Percentiles rank a stretch among this genome's conserved stretches.
These are phyloP conservation scores for Hapalemur alaotrensis DNA, from an alignment of 2,797 vertebrate genomes.

Conservation along the genomic window DNA sequence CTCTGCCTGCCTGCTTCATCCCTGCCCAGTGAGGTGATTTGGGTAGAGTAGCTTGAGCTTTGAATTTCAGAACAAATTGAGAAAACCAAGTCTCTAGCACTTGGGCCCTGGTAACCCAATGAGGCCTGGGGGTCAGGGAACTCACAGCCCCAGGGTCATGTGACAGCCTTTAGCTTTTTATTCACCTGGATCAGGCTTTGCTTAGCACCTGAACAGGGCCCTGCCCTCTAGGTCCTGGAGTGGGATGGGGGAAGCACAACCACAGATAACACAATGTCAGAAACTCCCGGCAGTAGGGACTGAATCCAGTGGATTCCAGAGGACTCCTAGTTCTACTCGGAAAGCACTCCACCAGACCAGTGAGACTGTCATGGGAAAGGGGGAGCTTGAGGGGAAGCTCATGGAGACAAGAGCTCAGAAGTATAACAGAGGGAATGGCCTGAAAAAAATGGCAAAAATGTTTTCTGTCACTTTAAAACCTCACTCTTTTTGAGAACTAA, in stretches of 20 bases:
- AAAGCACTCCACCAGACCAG: not conserved
- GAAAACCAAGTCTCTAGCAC: not conserved
- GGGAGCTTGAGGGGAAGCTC: not conserved
- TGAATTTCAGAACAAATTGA: conserved; percentile 22
- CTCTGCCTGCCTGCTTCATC: not conserved
- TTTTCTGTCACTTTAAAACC: too few species aligned
- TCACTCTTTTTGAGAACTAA: too few species aligned
- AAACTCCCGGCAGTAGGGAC: not conserved
- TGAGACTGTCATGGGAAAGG: not conserved
- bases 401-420: not conserved
- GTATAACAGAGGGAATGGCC: not conserved
- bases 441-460: too few species aligned
- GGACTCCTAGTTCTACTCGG: not conserved
- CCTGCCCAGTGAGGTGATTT: not conserved
- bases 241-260: too few species aligned
- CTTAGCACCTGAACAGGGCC: not conserved
- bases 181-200: not conserved
- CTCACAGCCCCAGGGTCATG: not conserved
- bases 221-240: not conserved
- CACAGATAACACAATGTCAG: not conserved
- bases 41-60: not conserved
- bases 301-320: not conserved
- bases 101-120: not conserved
- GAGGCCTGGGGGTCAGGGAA: too few species aligned
- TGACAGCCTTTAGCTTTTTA: not conserved